phyloP scores from a whole-genome alignment of 1,140 invertebrate species.

The Paraescarpia echinospica region DNA sequence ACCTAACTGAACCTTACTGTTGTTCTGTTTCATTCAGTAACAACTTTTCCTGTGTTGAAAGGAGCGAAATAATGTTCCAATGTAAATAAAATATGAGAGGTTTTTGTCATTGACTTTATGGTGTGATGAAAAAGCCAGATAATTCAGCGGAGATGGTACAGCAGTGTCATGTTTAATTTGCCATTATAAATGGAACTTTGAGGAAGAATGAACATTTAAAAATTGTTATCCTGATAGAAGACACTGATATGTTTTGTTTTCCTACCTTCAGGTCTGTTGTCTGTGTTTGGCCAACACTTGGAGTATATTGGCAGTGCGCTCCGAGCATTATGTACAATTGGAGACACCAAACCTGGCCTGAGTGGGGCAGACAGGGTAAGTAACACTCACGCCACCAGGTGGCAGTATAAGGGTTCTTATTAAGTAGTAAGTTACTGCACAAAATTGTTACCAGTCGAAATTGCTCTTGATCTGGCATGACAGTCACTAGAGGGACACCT shows the following conservation, averaged over 20 bases:
- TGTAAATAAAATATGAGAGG: too few relatives aligned
- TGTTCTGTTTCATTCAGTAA: too few relatives aligned
- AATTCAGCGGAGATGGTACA: too few relatives aligned
- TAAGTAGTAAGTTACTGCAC: background rate
- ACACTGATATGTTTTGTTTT: background rate
- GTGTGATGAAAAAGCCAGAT: too few relatives aligned
- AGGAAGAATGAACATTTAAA: too few relatives aligned
- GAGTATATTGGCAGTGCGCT: slow-evolving; percentile 50
- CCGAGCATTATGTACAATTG: slow-evolving; percentile 40
- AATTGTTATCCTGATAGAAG: background rate
- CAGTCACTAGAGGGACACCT: background rate
- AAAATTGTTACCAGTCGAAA: background rate
- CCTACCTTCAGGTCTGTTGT: slow-evolving; percentile 47
- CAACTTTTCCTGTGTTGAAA: too few relatives aligned
- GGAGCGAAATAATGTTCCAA: background rate
- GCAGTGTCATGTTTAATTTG: too few relatives aligned
- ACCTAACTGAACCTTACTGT: too few relatives aligned
- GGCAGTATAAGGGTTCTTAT: background rate
- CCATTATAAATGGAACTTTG: too few relatives aligned
- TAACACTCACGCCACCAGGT: background rate
- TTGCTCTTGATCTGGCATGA: background rate
- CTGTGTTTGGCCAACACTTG: slow-evolving; percentile 52
- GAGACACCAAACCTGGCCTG: slow-evolving; percentile 51
- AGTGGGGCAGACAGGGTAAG: slow-evolving; percentile 33
- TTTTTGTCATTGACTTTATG: background rate